Evolutionary conservation across 2,888 invertebrate genomes (phyloP), one percentile per base, ranked within the genome.

Genomic region (Apoda limacodes): DNA sequence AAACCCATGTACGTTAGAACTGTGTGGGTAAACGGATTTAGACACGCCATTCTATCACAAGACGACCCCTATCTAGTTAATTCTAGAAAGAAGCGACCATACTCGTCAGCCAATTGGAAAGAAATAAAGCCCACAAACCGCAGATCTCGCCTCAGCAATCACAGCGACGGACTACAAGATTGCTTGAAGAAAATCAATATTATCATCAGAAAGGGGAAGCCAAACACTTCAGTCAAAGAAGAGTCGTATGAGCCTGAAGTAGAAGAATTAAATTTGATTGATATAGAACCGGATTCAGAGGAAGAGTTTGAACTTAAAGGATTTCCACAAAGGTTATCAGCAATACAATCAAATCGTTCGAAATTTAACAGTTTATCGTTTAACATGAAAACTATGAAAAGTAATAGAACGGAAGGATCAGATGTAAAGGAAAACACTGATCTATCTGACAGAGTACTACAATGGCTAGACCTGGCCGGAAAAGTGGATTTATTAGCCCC

Each of bases 391-490:
- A 55, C 61, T 27, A 46, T 65, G 13, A 62, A 59, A 43, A 55
- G 54, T n/a, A 75, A 74, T 39, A 59, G 75, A 38, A 75, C 78
- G 1, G 54, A 64, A 5, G 55, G 74, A 28, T 45, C 45, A 1
- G 76, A 78, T 2, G 48, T 44, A 1, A 62, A 64, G 34, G 69
- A 69, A 27, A 68, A 60, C 39, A 74, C 63, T 0, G 78, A 76
- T n/a, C 46, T 82, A 11, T 82, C 90, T 0, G 90, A 92, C 37
- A 80, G 90, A 31, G 92, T 92, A 0, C 64, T 92, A 3, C 88
- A 90, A 47, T 92, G 92, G 92, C 54, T 92, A 42, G 90, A 92
- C 55, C 66, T 91, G 32, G 90, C 90, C 0, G 88, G 87, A 0
- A 84, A 85, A 50, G 74, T 82, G 2, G 74, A 76, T 43, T 47